Conservation (phyloP, 2,888 invertebrate genomes). For the Zonitis immaculata region DNA sequence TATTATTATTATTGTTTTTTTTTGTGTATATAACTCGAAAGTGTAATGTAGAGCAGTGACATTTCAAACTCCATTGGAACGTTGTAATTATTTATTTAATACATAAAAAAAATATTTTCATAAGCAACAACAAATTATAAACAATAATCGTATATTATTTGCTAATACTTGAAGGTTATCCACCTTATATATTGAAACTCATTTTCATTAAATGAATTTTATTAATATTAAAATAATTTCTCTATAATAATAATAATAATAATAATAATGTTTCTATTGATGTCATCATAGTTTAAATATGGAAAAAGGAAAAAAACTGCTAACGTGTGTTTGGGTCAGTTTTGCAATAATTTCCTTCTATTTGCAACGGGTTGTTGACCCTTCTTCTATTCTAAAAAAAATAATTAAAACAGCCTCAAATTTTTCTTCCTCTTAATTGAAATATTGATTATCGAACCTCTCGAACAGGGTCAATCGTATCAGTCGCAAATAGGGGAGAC, state of each 20-base stretch:
- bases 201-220: too few species aligned
- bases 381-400: too few species aligned
- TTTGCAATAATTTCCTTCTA: neutral
- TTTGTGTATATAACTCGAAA: too few species aligned
- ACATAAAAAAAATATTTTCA: slow-evolving; percentile 23
- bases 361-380: neutral
- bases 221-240: too few species aligned
- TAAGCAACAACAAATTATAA: slow-evolving; percentile 21
- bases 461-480: neutral
- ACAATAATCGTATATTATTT: slow-evolving; percentile 23
- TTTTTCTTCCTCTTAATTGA: neutral
- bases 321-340: slow-evolving; percentile 34
- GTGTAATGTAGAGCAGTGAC: neutral
- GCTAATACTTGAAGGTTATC: slow-evolving; percentile 23
- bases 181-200: slow-evolving; percentile 24
- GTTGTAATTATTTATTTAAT: neutral
- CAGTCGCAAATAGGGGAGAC: neutral
- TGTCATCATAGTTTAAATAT: slow-evolving; percentile 4
- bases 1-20: too few species aligned
- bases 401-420: too few species aligned
- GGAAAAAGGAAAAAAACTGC: slow-evolving; percentile 29
- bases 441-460: neutral
- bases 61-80: neutral
- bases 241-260: too few species aligned
- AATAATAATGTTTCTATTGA: slow-evolving; percentile 2